Conservation (phyloP, 2,888 invertebrate species). For the Rambutsinella grinnellia region DNA sequence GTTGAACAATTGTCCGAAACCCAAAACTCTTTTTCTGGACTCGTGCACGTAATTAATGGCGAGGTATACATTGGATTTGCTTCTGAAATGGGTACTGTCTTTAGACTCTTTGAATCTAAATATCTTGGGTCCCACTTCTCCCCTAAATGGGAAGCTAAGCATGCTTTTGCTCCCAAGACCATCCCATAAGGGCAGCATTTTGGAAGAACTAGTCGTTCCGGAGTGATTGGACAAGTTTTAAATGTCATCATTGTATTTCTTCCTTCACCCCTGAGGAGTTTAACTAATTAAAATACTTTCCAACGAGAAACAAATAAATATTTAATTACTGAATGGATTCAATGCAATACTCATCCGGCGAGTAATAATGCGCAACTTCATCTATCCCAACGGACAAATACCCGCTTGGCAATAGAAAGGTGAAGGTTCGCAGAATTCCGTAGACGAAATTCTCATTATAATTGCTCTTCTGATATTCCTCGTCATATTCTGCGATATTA, state of each 20-base stretch:
- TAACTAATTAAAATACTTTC: not conserved
- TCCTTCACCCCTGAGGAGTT: not conserved
- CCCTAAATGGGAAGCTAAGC: not conserved
- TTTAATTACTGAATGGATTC: conserved; percentile 12
- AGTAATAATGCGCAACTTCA: conserved; percentile 2
- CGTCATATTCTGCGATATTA: too few relatives aligned
- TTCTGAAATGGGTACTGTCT: not conserved
- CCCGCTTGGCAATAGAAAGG: conserved; percentile 14
- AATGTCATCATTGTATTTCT: not conserved
- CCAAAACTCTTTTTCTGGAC: not conserved
- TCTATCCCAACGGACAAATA: conserved; percentile 13
- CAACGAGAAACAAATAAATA: too few relatives aligned
- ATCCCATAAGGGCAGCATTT: conserved; percentile 31
- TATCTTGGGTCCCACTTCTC: conserved; percentile 1
- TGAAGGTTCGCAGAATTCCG: not conserved
- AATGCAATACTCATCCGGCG: conserved; percentile 23
- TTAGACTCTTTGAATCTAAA: conserved; percentile 6
- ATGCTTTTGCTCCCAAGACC: not conserved
- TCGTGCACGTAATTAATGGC: not conserved
- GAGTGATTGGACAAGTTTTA: conserved; percentile 2
- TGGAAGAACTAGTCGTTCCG: not conserved
- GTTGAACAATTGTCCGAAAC: not conserved
- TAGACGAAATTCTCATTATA: too few relatives aligned
- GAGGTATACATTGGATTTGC: conserved; percentile 7
- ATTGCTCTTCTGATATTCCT: too few relatives aligned